Percentiles rank a stretch among this genome's conserved stretches.
Evolutionary conservation across 2,797 vertebrate genomes (phyloP).

Genomic region (Pangasius krempfi): DNA sequence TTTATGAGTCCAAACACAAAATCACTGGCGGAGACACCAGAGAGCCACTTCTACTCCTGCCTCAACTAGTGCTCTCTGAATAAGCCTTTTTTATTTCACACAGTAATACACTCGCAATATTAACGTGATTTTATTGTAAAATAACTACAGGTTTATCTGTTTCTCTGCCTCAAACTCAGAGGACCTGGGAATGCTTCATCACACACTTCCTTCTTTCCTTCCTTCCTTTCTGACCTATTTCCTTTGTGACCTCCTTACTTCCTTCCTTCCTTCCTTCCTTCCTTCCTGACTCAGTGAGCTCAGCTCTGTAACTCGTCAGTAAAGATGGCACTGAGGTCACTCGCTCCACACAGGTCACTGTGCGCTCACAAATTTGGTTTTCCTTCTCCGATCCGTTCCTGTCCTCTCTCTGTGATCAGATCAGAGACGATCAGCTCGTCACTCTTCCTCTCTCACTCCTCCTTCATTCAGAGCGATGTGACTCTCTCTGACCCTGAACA

Average conservation of each 20-base stretch:
- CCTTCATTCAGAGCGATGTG: conserved; percentile 76
- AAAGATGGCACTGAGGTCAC: background rate
- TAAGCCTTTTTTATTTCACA: no score
- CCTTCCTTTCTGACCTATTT: background rate
- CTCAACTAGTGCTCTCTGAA: background rate
- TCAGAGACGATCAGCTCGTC: background rate
- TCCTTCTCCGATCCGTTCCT: conserved; percentile 5
- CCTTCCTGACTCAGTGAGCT: background rate
- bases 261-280: background rate
- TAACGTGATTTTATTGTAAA: no score
- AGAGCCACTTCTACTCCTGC: background rate
- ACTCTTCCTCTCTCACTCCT: conserved; percentile 42
- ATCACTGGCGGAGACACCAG: background rate
- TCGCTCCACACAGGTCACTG: background rate
- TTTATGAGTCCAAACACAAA: background rate
- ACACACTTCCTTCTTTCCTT: conserved; percentile 22
- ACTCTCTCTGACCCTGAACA: conserved; percentile 78
- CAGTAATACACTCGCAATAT: no score
- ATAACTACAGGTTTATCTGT: no score
- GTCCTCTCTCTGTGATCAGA: background rate
- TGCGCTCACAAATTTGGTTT: background rate
- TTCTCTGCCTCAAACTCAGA: no score
- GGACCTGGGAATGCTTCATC: no score
- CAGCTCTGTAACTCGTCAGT: background rate
- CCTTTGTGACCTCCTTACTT: background rate